Percentiles rank a stretch among this genome's conserved stretches.
These are phyloP conservation scores for Liodrosophila aerea DNA, from an alignment of 2,888 invertebrate genomes.

Conservation along the genomic window DNA sequence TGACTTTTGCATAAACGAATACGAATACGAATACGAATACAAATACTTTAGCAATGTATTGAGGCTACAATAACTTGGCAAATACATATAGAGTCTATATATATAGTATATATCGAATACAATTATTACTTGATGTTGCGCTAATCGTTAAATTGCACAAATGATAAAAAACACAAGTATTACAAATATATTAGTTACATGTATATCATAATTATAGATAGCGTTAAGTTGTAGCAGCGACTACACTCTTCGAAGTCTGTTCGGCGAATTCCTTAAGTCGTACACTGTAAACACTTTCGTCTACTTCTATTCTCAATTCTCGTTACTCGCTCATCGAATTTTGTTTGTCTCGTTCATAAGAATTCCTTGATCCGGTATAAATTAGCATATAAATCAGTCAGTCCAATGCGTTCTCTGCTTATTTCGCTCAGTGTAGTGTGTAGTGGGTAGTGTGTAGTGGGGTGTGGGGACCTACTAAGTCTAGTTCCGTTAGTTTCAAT, in stretches of 20 bases:
- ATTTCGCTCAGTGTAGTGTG: constrained; percentile 24
- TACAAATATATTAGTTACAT: constrained; percentile 41
- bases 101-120: constrained; percentile 20
- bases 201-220: constrained; percentile 14
- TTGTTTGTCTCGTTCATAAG: constrained; percentile 3
- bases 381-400: constrained; percentile 74
- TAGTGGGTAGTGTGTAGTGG: constrained; percentile 12
- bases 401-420: constrained; percentile 63
- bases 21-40: constrained; percentile 55
- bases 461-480: constrained; percentile 27
- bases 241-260: constrained; percentile 51
- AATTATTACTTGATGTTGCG: constrained; percentile 37
- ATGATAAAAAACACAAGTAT: constrained; percentile 29
- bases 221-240: constrained; percentile 2
- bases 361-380: constrained; percentile 28
- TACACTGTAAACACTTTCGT: constrained; percentile 28
- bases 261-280: constrained; percentile 60
- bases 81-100: constrained; percentile 40
- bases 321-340: constrained; percentile 15
- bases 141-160: constrained; percentile 65
- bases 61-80: constrained; percentile 46
- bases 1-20: constrained; percentile 36
- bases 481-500: constrained; percentile 58
- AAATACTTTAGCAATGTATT: constrained; percentile 62
- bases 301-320: constrained; percentile 39